Evolutionary conservation across 23 tunicate species (phyloP).

Genomic region (Clavelina lepadiformis): DNA sequence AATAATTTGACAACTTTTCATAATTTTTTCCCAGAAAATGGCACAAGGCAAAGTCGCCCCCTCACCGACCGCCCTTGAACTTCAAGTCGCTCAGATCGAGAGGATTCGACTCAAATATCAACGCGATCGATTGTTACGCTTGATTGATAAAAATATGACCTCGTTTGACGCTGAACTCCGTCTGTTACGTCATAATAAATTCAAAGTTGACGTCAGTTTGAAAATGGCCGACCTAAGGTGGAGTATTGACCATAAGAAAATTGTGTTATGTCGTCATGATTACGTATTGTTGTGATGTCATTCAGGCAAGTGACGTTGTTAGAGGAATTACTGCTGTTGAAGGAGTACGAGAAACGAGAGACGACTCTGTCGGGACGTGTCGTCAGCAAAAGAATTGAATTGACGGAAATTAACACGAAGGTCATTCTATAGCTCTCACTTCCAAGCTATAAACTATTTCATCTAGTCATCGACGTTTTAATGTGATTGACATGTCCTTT

Average conservation of each 20-base stretch:
- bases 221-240: conserved; percentile 96
- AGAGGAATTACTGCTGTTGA: conserved; percentile 86
- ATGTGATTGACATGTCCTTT: background rate
- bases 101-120: conserved; percentile 42
- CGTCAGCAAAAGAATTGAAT: conserved; percentile 52
- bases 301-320: conserved; percentile 83
- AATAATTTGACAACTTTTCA: too few species aligned
- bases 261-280: background rate
- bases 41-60: conserved; percentile 12
- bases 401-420: conserved; percentile 71
- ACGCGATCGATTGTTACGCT: conserved; percentile 51
- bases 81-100: conserved; percentile 44
- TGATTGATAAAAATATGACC: conserved; percentile 52
- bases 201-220: conserved; percentile 69
- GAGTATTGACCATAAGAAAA: too few species aligned
- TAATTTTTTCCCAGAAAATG: conserved; percentile 1
- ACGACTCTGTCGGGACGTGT: conserved; percentile 71
- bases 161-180: conserved; percentile 87
- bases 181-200: conserved; percentile 67
- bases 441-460: too few species aligned
- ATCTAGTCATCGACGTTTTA: background rate
- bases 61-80: conserved; percentile 51
- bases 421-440: conserved; percentile 2
- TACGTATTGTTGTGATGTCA: conserved; percentile 2
- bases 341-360: conserved; percentile 95